Evolutionary conservation across 2,113 vertebrate genomes (phyloP), one percentile per base, ranked within the genome.

Genomic region (Amazona vittata): DNA sequence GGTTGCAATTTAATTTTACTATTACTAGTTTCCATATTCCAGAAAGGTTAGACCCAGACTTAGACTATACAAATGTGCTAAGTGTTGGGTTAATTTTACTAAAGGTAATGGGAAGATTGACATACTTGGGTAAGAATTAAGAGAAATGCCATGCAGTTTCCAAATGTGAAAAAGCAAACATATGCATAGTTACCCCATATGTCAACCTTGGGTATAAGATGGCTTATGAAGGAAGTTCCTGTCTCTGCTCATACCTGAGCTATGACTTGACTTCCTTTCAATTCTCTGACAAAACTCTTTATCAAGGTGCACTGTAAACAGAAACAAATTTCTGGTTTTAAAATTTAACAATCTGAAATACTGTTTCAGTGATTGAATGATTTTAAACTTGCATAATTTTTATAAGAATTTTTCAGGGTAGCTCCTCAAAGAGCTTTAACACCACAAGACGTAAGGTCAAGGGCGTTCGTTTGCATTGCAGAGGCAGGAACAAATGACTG

Each of bases 121-220:
- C 20, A 29, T 46, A 44, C 10, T 24, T 83, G 9, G 2, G 14
- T 80, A 77, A 69, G 35, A 86, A 80, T 39, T 5, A 77, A 80
- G 21, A 71, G 83, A 83, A 76, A 65, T 60, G 4, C 1, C 5
- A 12, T 26, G 3, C 9, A 60, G 35, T 43, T 89, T 83, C 39
- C 35, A 77, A 37, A 29, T 25, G 2, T 22, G 81, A 65, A 62
- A 55, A 17, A 80, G 49, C 22, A 86, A 59, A 55, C n/a, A 4
- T 12, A 19, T 4, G 9, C 20, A 57, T 3, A 62, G 14, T 47
- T 59, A 43, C 7, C 9, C 2, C 3, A 2, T 18, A n/a, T 0
- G 1, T 29, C 68, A 3, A 14, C 26, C 78, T 47, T 52, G 13
- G 4, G 2, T 49, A 4, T 62, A 65, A 81, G 4, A 39, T 7